phyloP scores from a whole-genome alignment of 2,797 vertebrate species.

The Benthosema pterotum region DNA sequence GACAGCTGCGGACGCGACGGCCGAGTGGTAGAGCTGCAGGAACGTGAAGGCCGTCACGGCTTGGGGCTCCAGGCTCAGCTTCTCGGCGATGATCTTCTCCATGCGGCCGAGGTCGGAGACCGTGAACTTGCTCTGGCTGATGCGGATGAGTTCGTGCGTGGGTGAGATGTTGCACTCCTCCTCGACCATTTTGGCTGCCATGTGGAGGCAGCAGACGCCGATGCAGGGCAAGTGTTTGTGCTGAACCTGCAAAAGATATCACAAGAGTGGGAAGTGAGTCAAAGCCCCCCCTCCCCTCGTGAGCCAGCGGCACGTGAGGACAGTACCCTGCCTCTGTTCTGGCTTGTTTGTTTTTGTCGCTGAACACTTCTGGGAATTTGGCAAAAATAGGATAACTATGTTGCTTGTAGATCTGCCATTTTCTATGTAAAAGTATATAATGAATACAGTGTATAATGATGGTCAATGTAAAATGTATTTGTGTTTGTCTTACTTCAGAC shows the following conservation, averaged over 20 bases:
- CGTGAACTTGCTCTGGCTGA: constrained; percentile 98
- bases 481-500: too few species aligned
- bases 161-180: constrained; percentile 88
- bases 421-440: too few species aligned
- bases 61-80: constrained; percentile 91
- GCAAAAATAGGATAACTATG: too few species aligned
- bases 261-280: constrained; percentile 28
- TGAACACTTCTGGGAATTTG: not conserved
- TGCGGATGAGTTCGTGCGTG: constrained; percentile 91
- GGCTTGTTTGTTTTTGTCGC: not conserved
- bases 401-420: too few species aligned
- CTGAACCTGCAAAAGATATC: constrained; percentile 83
- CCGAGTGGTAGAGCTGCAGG: constrained; percentile 92
- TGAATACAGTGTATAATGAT: too few species aligned
- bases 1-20: constrained; percentile 84
- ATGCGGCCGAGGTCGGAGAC: constrained; percentile 94
- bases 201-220: constrained; percentile 92
- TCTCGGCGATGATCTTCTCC: constrained; percentile 97
- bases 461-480: too few species aligned
- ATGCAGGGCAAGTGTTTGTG: constrained; percentile 96
- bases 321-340: too few species aligned
- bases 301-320: constrained; percentile 6
- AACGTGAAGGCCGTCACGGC: constrained; percentile 98
- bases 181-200: constrained; percentile 89
- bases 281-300: constrained; percentile 4